Evolutionary conservation across 1,140 invertebrate genomes (phyloP).

Genomic region (Schlechtendalia chinensis): DNA sequence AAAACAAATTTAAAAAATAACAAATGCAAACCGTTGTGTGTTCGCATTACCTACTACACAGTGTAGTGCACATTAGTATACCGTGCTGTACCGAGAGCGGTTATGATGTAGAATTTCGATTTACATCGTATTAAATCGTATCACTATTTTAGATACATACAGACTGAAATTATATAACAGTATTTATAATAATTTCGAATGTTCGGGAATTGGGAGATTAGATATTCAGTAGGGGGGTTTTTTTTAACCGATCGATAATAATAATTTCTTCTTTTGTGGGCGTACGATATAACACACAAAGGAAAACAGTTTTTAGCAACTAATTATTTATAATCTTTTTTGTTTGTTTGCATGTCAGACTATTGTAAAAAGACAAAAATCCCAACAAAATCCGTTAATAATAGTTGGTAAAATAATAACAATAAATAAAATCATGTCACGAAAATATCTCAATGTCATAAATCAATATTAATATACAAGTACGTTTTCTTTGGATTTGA

Average conservation of each 20-base stretch:
- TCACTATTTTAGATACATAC: background rate
- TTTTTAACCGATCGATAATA: slow-evolving; percentile 23
- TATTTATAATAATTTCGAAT: slow-evolving; percentile 9
- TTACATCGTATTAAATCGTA: background rate
- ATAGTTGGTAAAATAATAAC: slow-evolving; percentile 1
- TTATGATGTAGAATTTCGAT: slow-evolving; percentile 4
- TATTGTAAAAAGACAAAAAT: slow-evolving; percentile 3
- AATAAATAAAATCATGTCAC: background rate
- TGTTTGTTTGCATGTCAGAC: background rate
- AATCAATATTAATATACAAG: too few species aligned
- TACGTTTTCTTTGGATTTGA: background rate
- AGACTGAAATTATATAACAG: background rate
- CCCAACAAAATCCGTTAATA: background rate
- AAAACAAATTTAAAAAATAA: slow-evolving; percentile 24
- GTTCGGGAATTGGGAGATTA: background rate
- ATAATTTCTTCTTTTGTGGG: background rate
- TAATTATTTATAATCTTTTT: background rate
- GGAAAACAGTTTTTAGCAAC: background rate
- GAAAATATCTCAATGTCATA: background rate
- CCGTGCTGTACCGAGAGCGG: background rate
- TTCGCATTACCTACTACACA: background rate
- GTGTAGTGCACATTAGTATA: too few species aligned
- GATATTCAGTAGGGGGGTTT: slow-evolving; percentile 20
- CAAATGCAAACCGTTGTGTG: background rate
- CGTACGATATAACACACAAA: background rate